Evolutionary conservation across 2,797 vertebrate species (phyloP).

Genomic region (Otolemur crassicaudatus): DNA sequence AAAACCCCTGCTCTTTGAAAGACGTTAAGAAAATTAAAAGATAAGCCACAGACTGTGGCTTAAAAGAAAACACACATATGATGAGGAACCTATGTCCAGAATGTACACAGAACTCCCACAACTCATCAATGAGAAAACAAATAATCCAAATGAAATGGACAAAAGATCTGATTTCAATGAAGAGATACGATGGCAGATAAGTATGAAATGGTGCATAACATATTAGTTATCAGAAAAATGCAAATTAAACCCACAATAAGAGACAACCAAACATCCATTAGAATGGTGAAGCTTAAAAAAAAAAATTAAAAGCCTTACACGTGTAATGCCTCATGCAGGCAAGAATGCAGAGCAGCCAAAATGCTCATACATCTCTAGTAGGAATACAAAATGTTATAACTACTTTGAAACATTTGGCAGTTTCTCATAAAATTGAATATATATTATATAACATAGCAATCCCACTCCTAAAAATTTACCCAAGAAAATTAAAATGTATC

Average conservation of each 20-base stretch:
- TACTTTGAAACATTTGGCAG: background rate
- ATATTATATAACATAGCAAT: background rate
- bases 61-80: background rate
- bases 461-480: background rate
- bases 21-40: background rate
- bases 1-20: background rate
- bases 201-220: background rate
- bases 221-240: background rate
- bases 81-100: background rate
- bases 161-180: background rate
- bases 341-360: background rate
- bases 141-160: background rate
- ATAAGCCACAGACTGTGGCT: background rate
- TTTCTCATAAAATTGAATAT: conserved; percentile 1
- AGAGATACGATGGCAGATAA: background rate
- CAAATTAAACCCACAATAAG: background rate
- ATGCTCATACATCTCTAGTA: background rate
- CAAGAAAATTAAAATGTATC: background rate
- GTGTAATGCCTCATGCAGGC: background rate
- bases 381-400: background rate
- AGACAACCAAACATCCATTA: background rate
- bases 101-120: background rate
- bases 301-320: background rate
- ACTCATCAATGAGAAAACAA: background rate
- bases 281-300: background rate